Base-by-base conservation (phyloP, 2,888 invertebrate species). In the Meiosimyza platycephala region DNA sequence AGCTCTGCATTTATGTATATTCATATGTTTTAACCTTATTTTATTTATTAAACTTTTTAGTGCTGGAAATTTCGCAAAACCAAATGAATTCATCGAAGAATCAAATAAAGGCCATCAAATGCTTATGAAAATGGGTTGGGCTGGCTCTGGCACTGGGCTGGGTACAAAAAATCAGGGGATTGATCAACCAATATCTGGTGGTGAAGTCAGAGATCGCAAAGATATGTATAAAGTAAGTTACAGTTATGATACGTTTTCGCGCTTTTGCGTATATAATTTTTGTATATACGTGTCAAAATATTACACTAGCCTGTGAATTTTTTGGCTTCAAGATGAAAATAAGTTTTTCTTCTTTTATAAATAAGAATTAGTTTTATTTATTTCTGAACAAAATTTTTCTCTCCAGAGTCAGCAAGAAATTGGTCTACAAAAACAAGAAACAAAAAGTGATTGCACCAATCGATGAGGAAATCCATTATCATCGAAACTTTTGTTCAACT, bases 71-170 rank as follows among this genome's bases (percentile, higher is more conserved):
- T 85, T 84, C 72, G 78, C 82, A 48, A 87, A 87, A 76, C 87
- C 80, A 73, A 89, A 81, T 69, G 90, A 92, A 78, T 94, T 94
- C 76, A 88, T 95, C 74, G 96, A 97, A 83, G 91, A 95, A 73
- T 93, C 93, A 75, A 99, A 99, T 88, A 98, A 97, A 85, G 99
- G 99, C 0, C 99, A 99, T 88, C 97, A 98, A 88, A 91, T 99
- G 89, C 90, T 99, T 75, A 94, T 94, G 88, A 97, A 97, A 89
- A 99, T 99, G 98, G 99, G 98, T 4, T 99, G 99, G 99, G 93
- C 94, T 75, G 93, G 95, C 67, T 82, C 86, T 11, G 98, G 98
- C 54, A 93, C 92, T 55, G 99, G 99, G 11, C 90, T 99, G 12
- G 99, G 99, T 18, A 94, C 95, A 0, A 92, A 96, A 74, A 98